phyloP scores from a whole-genome alignment of 2,888 invertebrate genomes.

The Meteorus colon region DNA sequence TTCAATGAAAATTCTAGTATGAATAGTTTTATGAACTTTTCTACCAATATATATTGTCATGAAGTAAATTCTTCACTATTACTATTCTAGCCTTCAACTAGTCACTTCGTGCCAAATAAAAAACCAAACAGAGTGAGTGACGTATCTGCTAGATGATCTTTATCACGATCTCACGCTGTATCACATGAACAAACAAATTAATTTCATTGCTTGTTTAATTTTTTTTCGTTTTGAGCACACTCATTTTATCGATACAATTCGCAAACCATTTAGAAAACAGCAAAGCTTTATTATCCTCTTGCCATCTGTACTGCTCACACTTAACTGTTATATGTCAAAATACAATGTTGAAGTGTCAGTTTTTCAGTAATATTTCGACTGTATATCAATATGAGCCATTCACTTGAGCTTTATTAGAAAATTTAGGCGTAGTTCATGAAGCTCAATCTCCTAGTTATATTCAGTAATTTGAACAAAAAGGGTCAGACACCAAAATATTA shows the following conservation, averaged over 20 bases:
- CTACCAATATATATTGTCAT: not conserved
- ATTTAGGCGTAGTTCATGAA: too few relatives aligned
- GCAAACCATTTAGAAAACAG: not conserved
- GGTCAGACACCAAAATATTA: too few relatives aligned
- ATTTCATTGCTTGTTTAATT: conserved; percentile 9
- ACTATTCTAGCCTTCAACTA: conserved; percentile 47
- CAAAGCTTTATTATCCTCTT: too few relatives aligned
- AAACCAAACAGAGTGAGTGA: conserved; percentile 47
- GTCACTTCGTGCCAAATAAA: conserved; percentile 37
- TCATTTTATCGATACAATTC: conserved; percentile 6
- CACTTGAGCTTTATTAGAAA: too few relatives aligned
- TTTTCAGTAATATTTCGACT: too few relatives aligned
- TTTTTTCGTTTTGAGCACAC: not conserved
- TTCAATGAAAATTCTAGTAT: not conserved
- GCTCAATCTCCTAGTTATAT: too few relatives aligned
- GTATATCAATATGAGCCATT: too few relatives aligned
- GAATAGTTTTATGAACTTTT: not conserved
- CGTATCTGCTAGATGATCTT: conserved; percentile 15
- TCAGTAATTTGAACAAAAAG: too few relatives aligned
- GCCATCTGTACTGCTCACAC: too few relatives aligned
- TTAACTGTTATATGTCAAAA: too few relatives aligned
- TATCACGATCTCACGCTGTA: not conserved
- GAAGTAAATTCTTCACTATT: conserved; percentile 2
- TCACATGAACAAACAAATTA: not conserved
- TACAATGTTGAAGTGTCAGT: too few relatives aligned